phyloP scores from a whole-genome alignment of 2,113 vertebrate species.

The Actenoides hombroni region DNA sequence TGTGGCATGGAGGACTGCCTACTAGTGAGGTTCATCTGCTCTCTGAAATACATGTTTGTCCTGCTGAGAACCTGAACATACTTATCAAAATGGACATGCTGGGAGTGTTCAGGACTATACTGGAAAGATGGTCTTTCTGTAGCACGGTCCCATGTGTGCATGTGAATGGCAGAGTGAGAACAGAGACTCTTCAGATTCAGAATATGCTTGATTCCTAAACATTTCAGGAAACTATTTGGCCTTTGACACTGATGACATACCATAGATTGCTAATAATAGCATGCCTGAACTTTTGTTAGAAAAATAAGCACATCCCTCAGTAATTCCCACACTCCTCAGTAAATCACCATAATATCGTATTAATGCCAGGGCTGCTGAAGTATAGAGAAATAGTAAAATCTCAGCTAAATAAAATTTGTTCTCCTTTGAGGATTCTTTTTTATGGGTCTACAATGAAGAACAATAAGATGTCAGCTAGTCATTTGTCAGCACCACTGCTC shows the following conservation, averaged over 20 bases:
- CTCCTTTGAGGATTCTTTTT: background rate
- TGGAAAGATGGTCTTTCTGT: background rate
- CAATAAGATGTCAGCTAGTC: background rate
- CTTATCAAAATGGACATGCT: background rate
- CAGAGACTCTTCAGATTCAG: background rate
- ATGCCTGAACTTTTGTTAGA: conserved; percentile 33
- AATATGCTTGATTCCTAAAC: conserved; percentile 33
- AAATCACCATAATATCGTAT: background rate
- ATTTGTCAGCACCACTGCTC: background rate
- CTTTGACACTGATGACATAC: conserved; percentile 58
- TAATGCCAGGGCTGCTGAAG: background rate
- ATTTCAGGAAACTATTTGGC: conserved; percentile 63
- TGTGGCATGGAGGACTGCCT: background rate
- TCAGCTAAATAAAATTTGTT: background rate
- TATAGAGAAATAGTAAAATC: background rate
- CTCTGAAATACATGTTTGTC: background rate
- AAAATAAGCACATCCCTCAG: conserved; percentile 50
- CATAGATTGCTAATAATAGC: conserved; percentile 57
- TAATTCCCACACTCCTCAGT: conserved; percentile 38
- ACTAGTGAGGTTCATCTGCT: rapidly evolving
- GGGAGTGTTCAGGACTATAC: background rate
- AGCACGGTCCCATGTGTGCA: background rate
- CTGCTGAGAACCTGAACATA: background rate
- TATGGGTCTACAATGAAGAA: background rate
- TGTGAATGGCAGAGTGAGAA: background rate